These are phyloP conservation scores for Monodelphis domestica DNA, from an alignment of 2,797 vertebrate genomes.

Conservation along the genomic window DNA sequence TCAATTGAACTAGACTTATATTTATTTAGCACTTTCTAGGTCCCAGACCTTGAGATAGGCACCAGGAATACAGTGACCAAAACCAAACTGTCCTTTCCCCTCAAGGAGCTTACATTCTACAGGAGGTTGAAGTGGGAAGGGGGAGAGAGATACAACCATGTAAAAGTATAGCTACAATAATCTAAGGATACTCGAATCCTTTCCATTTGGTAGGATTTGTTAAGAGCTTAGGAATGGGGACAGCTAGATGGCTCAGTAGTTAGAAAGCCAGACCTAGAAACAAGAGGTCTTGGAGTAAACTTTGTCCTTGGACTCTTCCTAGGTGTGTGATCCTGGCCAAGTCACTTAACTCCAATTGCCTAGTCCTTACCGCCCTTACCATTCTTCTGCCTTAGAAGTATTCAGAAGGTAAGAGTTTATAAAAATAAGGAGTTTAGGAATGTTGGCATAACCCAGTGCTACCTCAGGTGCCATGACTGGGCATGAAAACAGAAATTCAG, in stretches of 20 bases:
- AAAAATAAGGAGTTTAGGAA: background rate
- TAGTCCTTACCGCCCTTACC: too few species aligned
- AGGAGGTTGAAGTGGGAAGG: background rate
- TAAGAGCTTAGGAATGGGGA: too few species aligned
- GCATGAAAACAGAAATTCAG: background rate
- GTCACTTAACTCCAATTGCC: too few species aligned
- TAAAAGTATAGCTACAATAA: background rate
- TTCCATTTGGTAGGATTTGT: background rate
- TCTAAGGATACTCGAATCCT: background rate
- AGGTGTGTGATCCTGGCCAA: too few species aligned
- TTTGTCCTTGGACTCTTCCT: too few species aligned
- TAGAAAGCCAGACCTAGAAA: too few species aligned
- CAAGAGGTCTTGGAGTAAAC: too few species aligned
- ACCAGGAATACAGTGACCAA: background rate
- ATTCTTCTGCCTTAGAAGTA: too few species aligned
- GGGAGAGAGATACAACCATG: background rate
- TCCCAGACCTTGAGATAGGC: background rate
- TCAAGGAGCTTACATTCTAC: background rate
- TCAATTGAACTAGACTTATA: background rate
- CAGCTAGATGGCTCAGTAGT: too few species aligned
- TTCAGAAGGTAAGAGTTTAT: too few species aligned
- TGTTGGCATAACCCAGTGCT: background rate
- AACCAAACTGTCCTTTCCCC: background rate
- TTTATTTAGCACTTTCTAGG: background rate
- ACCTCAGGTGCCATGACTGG: background rate